phyloP scores from a whole-genome alignment of 2,888 invertebrate species.

The Ophion ellenae region DNA sequence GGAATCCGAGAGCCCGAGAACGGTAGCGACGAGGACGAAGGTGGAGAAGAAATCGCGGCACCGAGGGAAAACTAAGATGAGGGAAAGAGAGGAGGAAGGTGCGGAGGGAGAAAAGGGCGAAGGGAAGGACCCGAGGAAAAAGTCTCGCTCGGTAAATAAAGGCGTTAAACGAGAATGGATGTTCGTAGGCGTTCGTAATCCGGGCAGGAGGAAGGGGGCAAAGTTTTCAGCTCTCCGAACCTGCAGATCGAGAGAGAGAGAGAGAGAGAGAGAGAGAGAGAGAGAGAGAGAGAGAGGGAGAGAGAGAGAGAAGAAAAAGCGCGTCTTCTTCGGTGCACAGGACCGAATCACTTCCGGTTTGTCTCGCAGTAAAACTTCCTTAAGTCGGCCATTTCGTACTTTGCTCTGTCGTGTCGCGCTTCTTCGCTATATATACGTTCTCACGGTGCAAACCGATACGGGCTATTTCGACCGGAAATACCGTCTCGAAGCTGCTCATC shows the following conservation, averaged over 20 bases:
- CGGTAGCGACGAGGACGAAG: neutral
- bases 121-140: slow-evolving; percentile 47
- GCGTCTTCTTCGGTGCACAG: slow-evolving; percentile 68
- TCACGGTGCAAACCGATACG: slow-evolving; percentile 68
- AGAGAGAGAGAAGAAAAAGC: slow-evolving; percentile 54
- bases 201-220: slow-evolving; percentile 64
- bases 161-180: slow-evolving; percentile 82
- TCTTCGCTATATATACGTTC: slow-evolving; percentile 40
- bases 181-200: slow-evolving; percentile 78
- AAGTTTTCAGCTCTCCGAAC: slow-evolving; percentile 58
- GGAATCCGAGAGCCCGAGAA: too few relatives aligned
- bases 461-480: slow-evolving; percentile 72
- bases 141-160: slow-evolving; percentile 78
- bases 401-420: slow-evolving; percentile 66
- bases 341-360: slow-evolving; percentile 81
- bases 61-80: neutral
- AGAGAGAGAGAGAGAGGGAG: slow-evolving; percentile 39
- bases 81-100: slow-evolving; percentile 13
- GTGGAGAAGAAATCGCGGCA: neutral
- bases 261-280: slow-evolving; percentile 62
- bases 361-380: slow-evolving; percentile 80
- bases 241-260: slow-evolving; percentile 45
- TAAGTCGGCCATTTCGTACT: slow-evolving; percentile 76
- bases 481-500: slow-evolving; percentile 59
- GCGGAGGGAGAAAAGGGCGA: slow-evolving; percentile 43